These are phyloP conservation scores for Littorina saxatilis DNA, from an alignment of 1,140 invertebrate species.

Conservation along the genomic window DNA sequence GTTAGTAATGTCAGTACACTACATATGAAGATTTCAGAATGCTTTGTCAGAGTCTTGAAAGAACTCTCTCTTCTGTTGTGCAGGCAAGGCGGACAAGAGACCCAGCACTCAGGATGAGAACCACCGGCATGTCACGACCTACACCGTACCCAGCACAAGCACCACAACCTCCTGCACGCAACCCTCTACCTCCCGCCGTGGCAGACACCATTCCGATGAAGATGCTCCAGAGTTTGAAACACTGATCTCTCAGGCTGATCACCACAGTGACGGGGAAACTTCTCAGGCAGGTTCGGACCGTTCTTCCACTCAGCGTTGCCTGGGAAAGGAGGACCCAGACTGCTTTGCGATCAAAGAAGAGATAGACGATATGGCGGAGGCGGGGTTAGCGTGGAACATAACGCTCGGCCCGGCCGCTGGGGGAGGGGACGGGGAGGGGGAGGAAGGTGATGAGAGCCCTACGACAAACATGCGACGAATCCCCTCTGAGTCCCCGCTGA, in stretches of 20 bases:
- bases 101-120: conserved; percentile 4
- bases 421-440: background rate
- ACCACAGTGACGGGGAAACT: background rate
- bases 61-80: background rate
- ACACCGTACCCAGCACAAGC: background rate
- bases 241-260: background rate
- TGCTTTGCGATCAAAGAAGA: background rate
- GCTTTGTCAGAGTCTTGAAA: background rate
- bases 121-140: background rate
- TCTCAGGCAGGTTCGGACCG: background rate
- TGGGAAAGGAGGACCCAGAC: background rate
- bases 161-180: background rate
- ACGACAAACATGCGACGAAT: conserved; percentile 31
- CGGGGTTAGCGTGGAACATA: background rate
- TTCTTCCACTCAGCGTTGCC: too few relatives aligned
- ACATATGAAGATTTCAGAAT: background rate
- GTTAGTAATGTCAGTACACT: background rate
- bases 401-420: background rate
- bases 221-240: background rate
- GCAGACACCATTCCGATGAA: background rate
- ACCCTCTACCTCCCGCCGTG: background rate
- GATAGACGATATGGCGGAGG: background rate
- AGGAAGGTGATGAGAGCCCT: conserved; percentile 26
- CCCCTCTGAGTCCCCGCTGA: conserved; percentile 23
- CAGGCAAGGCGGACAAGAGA: conserved; percentile 11